Evolutionary conservation across 2,797 vertebrate genomes (phyloP).

Genomic region (Helicolenus hilgendorfi): DNA sequence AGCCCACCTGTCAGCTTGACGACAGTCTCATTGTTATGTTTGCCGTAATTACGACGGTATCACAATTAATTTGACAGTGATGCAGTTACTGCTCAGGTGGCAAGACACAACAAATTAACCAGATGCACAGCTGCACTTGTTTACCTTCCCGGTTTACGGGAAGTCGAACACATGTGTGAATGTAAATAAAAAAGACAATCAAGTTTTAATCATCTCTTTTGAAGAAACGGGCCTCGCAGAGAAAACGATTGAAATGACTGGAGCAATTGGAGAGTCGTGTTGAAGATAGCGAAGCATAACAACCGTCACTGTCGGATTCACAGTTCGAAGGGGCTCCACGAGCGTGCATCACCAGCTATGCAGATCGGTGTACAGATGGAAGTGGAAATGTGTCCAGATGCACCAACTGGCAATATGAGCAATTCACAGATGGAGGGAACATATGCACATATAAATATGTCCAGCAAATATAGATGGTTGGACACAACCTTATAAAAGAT

Average conservation of each 20-base stretch:
- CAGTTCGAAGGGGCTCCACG: not conserved
- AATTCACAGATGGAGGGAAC: constrained; percentile 47
- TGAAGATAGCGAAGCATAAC: not conserved
- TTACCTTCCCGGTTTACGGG: not conserved
- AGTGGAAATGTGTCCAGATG: constrained; percentile 29
- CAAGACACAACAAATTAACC: not conserved
- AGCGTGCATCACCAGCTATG: constrained; percentile 8
- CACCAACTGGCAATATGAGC: not conserved
- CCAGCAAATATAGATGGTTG: not conserved
- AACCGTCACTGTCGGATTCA: constrained; percentile 2
- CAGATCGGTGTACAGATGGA: constrained; percentile 17
- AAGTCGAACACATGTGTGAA: not conserved
- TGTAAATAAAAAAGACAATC: not conserved
- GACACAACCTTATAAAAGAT: not conserved
- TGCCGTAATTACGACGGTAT: constrained; percentile 4
- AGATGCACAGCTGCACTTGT: not conserved
- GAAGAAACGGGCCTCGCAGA: not conserved
- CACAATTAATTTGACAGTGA: constrained; percentile 5
- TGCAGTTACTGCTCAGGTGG: not conserved
- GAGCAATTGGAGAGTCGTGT: not conserved
- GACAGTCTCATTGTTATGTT: not conserved
- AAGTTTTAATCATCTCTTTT: not conserved
- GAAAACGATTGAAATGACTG: not conserved
- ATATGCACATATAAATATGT: constrained; percentile 34
- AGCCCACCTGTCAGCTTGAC: not conserved